phyloP scores from a whole-genome alignment of 2,113 vertebrate genomes.

The Ailurus styani region DNA sequence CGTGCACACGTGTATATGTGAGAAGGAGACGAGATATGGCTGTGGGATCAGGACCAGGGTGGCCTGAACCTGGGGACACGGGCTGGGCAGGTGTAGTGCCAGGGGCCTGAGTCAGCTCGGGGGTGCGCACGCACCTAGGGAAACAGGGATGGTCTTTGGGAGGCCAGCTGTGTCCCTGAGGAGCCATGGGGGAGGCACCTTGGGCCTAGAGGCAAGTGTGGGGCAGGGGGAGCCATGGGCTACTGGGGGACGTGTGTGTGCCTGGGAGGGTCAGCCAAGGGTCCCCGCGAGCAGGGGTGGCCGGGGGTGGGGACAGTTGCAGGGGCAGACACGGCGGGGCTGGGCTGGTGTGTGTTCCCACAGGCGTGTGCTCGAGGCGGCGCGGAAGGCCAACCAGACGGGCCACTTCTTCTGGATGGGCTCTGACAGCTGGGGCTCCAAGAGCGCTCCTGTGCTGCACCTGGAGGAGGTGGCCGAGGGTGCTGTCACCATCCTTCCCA shows the following conservation, averaged over 20 bases:
- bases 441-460: conserved; percentile 91
- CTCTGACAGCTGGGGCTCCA: conserved; percentile 97
- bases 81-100: not conserved
- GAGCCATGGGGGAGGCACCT: not conserved
- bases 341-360: conserved; percentile 34
- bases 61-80: not conserved
- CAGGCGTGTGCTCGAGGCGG: conserved; percentile 92
- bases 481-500: conserved; percentile 94
- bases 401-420: conserved; percentile 98
- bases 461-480: conserved; percentile 95
- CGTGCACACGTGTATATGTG: not conserved
- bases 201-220: not conserved
- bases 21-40: not conserved
- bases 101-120: not conserved
- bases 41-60: not conserved
- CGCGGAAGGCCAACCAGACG: conserved; percentile 93
- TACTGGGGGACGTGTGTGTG: no score
- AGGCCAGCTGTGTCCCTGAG: not conserved
- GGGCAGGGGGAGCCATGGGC: not conserved
- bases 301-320: not conserved
- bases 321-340: not conserved
- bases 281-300: not conserved
- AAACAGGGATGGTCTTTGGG: not conserved
- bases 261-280: not conserved
- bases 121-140: not conserved